Base-by-base conservation (phyloP, 1,140 invertebrate genomes). In the Olivierus martensii region DNA sequence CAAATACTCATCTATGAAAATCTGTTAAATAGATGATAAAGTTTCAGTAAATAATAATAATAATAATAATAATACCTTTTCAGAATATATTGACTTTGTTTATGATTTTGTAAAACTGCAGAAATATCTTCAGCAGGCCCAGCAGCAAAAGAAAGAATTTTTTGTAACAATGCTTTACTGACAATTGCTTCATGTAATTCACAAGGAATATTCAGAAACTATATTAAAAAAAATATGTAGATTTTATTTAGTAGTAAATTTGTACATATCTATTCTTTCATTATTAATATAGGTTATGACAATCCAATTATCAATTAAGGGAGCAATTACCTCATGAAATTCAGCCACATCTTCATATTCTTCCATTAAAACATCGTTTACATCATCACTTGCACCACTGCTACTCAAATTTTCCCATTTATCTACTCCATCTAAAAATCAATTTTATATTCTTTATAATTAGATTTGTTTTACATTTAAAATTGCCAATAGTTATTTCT, bases 101-200 rank as follows among this genome's bases (percentile, higher is more conserved):
- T 59, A 66, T 67, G 70, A 52, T 72, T 66, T 51, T 69, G 66
- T 9, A 79, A 65, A 62, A 73, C 70, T 53, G 73, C 61, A 53
- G 67, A 53, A 14, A 75, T 70, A 65, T 75, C 74, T 52, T 71
- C 67, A 4, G 75, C 65, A 7, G 74, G 68, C 46, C 69, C 22
- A 46, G 67, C 61, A 37, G 74, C 74, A 57, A 73, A 73, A 11
- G 68, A 62, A 67, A 72, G 71, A 18, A 79, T 69, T 69, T 75
- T 78, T 6, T 72, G 63, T 56, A 79, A 69, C 52, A 80, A 61
- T 43, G 73, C 66, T 49, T 72, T 62, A 34, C 67, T 70, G 18
- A 73, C 65, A 34, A 81, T 69, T 18, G 69, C 69, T 68, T 78
- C 52, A 21, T 66, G 63, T 11, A 70, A 45, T 60, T 70, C 66